A percentile compares a stretch with the other conserved stretches of the same genome.
phyloP scores from a whole-genome alignment of 2,113 vertebrate genomes.

The Rhea americana region DNA sequence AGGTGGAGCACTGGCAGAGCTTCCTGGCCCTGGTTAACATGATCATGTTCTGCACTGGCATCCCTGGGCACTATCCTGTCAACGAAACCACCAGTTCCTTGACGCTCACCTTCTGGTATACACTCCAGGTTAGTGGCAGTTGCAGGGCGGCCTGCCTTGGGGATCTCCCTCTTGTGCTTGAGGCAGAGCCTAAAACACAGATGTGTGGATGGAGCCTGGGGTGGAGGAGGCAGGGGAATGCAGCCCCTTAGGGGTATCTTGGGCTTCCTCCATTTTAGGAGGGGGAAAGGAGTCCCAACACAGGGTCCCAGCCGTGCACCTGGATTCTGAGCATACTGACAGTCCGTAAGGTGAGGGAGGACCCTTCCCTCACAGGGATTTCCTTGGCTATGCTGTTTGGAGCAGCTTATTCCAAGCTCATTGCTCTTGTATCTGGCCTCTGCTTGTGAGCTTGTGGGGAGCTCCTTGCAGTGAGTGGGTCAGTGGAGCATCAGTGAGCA shows the following conservation, averaged over 20 bases:
- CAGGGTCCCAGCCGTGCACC: too few relatives aligned
- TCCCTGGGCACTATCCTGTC: slow-evolving; percentile 97
- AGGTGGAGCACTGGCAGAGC: slow-evolving; percentile 98
- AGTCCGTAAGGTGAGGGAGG: too few relatives aligned
- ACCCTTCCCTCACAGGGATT: too few relatives aligned
- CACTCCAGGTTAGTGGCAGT: slow-evolving; percentile 81
- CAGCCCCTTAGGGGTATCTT: background rate
- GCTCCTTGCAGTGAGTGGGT: too few relatives aligned
- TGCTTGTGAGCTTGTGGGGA: too few relatives aligned
- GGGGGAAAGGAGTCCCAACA: background rate
- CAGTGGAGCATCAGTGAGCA: too few relatives aligned
- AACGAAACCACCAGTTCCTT: slow-evolving; percentile 98
- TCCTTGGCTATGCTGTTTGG: too few relatives aligned
- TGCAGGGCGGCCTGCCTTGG: background rate
- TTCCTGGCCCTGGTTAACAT: slow-evolving; percentile 98
- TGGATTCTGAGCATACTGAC: too few relatives aligned
- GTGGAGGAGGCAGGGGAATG: background rate
- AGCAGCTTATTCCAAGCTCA: too few relatives aligned
- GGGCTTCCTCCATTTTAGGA: background rate
- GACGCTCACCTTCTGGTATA: slow-evolving; percentile 98
- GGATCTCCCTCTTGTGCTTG: background rate
- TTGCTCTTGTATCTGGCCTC: too few relatives aligned
- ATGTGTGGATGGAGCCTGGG: background rate
- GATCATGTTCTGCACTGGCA: slow-evolving; percentile 99
- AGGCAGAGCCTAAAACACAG: background rate